phyloP scores from a whole-genome alignment of 1,140 invertebrate species.

The Hermetia illucens region DNA sequence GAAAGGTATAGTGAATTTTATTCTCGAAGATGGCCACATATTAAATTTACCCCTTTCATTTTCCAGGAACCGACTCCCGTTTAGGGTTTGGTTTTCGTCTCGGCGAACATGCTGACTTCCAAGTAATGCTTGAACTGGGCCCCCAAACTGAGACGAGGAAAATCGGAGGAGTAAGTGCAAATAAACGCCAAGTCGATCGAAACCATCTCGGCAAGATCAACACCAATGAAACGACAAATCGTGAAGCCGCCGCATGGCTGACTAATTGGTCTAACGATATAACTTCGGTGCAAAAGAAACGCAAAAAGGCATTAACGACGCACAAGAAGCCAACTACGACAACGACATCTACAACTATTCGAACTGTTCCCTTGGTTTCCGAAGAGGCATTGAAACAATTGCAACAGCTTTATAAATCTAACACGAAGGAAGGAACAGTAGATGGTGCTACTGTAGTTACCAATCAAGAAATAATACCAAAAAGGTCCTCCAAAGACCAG shows the following conservation, averaged over 20 bases:
- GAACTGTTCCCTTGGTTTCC: constrained; percentile 7
- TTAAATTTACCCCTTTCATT: neutral
- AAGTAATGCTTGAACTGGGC: constrained; percentile 59
- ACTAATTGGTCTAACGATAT: constrained; percentile 24
- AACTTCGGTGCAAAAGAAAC: too few relatives aligned
- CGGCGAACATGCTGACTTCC: constrained; percentile 66
- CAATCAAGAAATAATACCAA: too few relatives aligned
- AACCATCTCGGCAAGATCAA: constrained; percentile 13
- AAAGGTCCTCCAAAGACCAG: too few relatives aligned
- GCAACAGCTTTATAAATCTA: constrained; percentile 23
- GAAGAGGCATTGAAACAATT: constrained; percentile 18
- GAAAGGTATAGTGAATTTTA: constrained; percentile 45
- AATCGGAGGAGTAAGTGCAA: constrained; percentile 30
- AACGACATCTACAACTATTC: too few relatives aligned
- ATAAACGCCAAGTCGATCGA: constrained; percentile 22
- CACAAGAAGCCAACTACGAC: neutral
- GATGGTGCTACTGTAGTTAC: too few relatives aligned
- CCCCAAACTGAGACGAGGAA: constrained; percentile 55
- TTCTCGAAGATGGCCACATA: neutral
- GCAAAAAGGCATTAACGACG: constrained; percentile 7
- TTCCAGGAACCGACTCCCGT: constrained; percentile 60
- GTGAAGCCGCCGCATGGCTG: constrained; percentile 19
- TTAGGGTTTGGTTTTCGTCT: constrained; percentile 63
- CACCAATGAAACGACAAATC: constrained; percentile 10
- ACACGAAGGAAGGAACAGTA: too few relatives aligned